phyloP scores from a whole-genome alignment of 2,797 vertebrate genomes.

The Spheniscus humboldti region DNA sequence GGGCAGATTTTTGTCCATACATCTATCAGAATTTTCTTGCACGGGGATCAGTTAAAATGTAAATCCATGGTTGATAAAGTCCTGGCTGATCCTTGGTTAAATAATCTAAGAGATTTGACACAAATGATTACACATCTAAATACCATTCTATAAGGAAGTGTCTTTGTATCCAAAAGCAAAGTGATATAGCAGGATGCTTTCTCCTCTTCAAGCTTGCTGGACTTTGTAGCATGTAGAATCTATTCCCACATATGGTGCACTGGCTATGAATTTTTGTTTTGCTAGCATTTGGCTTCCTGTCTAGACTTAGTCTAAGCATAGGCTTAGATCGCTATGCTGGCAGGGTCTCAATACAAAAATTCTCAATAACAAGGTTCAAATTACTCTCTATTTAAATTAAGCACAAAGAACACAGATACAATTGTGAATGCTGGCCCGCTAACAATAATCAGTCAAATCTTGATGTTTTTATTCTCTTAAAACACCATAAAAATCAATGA shows the following conservation, averaged over 20 bases:
- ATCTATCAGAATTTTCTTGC: background rate
- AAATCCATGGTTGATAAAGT: background rate
- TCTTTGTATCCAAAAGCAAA: background rate
- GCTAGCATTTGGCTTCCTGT: background rate
- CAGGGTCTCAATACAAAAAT: background rate
- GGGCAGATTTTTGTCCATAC: background rate
- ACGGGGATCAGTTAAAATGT: background rate
- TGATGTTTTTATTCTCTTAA: background rate
- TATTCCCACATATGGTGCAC: background rate
- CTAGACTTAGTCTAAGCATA: background rate
- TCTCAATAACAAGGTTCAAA: background rate
- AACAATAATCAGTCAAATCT: background rate
- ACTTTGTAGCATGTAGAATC: background rate
- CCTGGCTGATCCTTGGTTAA: background rate
- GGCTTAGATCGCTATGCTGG: background rate
- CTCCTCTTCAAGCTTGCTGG: background rate
- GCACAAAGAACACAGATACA: background rate
- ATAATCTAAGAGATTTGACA: background rate
- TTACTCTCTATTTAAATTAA: background rate
- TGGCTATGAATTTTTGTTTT: background rate
- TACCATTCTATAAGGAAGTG: background rate
- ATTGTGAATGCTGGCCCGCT: background rate
- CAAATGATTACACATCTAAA: background rate
- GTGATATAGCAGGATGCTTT: background rate
- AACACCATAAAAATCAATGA: background rate